Conservation (phyloP, 1,140 invertebrate genomes). For the Aleiodes sp. region DNA sequence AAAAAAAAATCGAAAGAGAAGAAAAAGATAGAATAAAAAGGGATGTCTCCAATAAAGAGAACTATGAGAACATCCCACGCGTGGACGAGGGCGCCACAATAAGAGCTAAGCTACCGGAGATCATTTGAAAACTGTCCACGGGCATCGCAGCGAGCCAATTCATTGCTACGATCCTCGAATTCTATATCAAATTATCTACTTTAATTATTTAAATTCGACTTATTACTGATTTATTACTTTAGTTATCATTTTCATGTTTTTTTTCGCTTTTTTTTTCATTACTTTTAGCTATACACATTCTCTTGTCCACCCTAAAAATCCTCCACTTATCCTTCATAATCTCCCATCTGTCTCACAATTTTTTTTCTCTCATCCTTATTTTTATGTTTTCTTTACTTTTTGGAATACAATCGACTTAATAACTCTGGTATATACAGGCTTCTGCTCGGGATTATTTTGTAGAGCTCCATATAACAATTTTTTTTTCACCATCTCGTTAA, state of each 20-base stretch:
- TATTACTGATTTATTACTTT: constrained; percentile 63
- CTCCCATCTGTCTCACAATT: neutral
- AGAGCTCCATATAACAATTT: neutral
- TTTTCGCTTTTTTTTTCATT: constrained; percentile 54
- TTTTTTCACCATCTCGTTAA: neutral
- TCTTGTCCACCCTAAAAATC: constrained; percentile 49
- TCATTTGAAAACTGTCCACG: constrained; percentile 68
- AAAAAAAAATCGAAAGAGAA: constrained; percentile 21
- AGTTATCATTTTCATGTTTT: constrained; percentile 59
- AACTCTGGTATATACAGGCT: constrained; percentile 14
- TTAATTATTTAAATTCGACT: constrained; percentile 63
- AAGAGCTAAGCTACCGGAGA: constrained; percentile 67
- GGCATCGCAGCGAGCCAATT: constrained; percentile 64
- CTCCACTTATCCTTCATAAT: constrained; percentile 38
- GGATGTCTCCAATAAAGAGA: constrained; percentile 49
- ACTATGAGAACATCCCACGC: constrained; percentile 45
- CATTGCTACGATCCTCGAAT: constrained; percentile 63
- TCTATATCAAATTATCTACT: constrained; percentile 65
- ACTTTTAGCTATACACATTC: constrained; percentile 59
- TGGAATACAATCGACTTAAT: constrained; percentile 47
- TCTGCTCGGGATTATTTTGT: constrained; percentile 9
- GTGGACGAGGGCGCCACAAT: constrained; percentile 55
- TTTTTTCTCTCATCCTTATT: constrained; percentile 35
- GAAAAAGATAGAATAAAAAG: constrained; percentile 31
- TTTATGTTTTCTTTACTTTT: constrained; percentile 40